These are phyloP conservation scores for Trachythela sp. DNA, from an alignment of 64 coral and sea anemone genomes.

Conservation along the genomic window DNA sequence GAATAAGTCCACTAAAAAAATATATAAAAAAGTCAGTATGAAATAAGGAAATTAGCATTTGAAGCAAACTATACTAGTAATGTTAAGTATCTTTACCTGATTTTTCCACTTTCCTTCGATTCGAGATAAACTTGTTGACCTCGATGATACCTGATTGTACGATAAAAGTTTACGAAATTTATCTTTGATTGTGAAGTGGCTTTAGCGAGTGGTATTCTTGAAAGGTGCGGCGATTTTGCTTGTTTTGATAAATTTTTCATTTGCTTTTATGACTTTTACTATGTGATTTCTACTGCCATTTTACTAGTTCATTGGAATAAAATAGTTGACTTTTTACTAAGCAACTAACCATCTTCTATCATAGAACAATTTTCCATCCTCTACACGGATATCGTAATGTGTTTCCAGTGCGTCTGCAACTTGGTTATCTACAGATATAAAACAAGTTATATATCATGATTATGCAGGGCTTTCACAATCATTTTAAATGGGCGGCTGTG, in stretches of 20 bases:
- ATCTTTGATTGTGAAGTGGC: background rate
- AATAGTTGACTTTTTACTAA: too few species aligned
- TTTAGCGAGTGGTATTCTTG: background rate
- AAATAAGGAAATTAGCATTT: background rate
- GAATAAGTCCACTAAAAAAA: slow-evolving; percentile 67
- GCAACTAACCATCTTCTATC: slow-evolving; percentile 97
- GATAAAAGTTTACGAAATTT: background rate
- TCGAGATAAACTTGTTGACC: slow-evolving; percentile 15
- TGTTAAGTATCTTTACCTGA: background rate
- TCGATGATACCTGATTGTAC: background rate
- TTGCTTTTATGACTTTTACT: too few species aligned
- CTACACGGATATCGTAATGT: slow-evolving; percentile 61
- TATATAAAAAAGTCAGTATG: slow-evolving; percentile 7
- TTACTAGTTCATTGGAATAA: too few species aligned
- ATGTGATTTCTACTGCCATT: too few species aligned
- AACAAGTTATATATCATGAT: background rate
- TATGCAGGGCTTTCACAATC: too few species aligned
- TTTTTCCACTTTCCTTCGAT: slow-evolving; percentile 12
- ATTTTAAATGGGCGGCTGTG: too few species aligned
- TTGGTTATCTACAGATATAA: slow-evolving; percentile 49
- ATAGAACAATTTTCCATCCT: slow-evolving; percentile 96
- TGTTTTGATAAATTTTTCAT: background rate
- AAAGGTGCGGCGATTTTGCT: too few species aligned
- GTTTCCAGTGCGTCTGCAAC: slow-evolving; percentile 31
- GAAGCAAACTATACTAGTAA: background rate